These are phyloP conservation scores for Euproctis similis DNA, from an alignment of 2,888 invertebrate genomes.

Conservation along the genomic window DNA sequence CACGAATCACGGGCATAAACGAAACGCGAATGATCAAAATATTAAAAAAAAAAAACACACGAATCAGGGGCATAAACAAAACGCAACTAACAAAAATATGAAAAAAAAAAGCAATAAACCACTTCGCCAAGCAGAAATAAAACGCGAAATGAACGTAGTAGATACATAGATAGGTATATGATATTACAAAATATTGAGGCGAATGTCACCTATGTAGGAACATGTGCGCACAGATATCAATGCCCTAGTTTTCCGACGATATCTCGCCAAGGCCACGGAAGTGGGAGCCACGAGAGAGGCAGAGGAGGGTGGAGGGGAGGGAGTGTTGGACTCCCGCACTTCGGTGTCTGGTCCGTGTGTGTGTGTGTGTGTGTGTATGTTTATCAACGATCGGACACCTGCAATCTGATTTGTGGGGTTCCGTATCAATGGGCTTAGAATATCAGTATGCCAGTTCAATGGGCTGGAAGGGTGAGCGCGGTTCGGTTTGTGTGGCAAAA, in stretches of 20 bases:
- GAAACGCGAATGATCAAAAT: too few species aligned
- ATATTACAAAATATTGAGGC: conserved; percentile 29
- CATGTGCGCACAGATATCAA: too few species aligned
- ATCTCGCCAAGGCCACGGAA: conserved; percentile 38
- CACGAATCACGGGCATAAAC: too few species aligned
- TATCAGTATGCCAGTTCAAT: conserved; percentile 16
- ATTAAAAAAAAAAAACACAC: conserved; percentile 21
- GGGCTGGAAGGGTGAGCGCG: conserved; percentile 9
- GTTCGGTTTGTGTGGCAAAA: conserved; percentile 2
- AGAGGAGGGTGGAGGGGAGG: conserved; percentile 1
- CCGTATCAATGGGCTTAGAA: conserved; percentile 9
- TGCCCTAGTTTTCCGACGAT: conserved; percentile 45
- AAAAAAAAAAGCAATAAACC: conserved; percentile 10
- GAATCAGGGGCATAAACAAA: too few species aligned
- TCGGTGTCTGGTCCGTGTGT: conserved; percentile 3
- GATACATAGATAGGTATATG: too few species aligned
- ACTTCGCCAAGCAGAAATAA: conserved; percentile 23
- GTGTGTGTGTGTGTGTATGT: conserved; percentile 8
- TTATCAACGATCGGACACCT: conserved; percentile 25
- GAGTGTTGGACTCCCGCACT: not conserved
- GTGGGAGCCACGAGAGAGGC: too few species aligned
- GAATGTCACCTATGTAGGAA: conserved; percentile 13
- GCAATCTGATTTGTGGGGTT: conserved; percentile 24
- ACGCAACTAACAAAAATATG: conserved; percentile 10
- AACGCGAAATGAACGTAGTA: conserved; percentile 27